Conservation (phyloP, 1,140 invertebrate species). For the Littorina saxatilis region DNA sequence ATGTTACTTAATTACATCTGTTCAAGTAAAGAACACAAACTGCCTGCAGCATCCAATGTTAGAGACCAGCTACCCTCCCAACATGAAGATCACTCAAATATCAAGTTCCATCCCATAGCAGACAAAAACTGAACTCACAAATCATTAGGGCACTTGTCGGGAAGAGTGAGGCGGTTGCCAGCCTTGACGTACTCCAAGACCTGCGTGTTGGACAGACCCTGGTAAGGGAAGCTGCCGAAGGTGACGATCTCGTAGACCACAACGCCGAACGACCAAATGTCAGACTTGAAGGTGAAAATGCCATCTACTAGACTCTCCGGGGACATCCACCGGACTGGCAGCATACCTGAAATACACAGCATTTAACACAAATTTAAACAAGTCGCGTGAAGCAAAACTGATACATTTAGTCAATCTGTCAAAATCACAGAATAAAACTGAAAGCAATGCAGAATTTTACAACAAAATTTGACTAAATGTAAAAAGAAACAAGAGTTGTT, state of each 20-base stretch:
- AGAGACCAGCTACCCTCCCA: too few species aligned
- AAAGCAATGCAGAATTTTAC: too few species aligned
- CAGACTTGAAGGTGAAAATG: slow-evolving; percentile 92
- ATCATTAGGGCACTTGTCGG: slow-evolving; percentile 84
- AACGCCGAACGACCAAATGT: slow-evolving; percentile 95
- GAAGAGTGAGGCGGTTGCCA: slow-evolving; percentile 84
- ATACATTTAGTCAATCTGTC: too few species aligned
- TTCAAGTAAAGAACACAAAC: too few species aligned
- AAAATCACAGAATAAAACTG: too few species aligned
- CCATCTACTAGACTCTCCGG: slow-evolving; percentile 93
- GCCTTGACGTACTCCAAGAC: slow-evolving; percentile 87
- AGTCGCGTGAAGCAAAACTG: too few species aligned
- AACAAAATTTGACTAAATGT: too few species aligned
- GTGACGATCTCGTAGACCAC: slow-evolving; percentile 91
- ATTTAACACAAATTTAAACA: background rate
- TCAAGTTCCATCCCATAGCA: too few species aligned
- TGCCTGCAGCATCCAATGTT: too few species aligned
- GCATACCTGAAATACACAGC: slow-evolving; percentile 61
- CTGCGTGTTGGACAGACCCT: slow-evolving; percentile 89
- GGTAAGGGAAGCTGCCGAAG: slow-evolving; percentile 88
- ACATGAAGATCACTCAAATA: too few species aligned
- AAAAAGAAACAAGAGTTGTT: too few species aligned
- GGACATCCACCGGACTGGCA: slow-evolving; percentile 94
- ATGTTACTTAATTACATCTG: too few species aligned
- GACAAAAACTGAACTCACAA: slow-evolving; percentile 85